phyloP scores from a whole-genome alignment of 2,113 vertebrate species.

The Coptodon rendalli region DNA sequence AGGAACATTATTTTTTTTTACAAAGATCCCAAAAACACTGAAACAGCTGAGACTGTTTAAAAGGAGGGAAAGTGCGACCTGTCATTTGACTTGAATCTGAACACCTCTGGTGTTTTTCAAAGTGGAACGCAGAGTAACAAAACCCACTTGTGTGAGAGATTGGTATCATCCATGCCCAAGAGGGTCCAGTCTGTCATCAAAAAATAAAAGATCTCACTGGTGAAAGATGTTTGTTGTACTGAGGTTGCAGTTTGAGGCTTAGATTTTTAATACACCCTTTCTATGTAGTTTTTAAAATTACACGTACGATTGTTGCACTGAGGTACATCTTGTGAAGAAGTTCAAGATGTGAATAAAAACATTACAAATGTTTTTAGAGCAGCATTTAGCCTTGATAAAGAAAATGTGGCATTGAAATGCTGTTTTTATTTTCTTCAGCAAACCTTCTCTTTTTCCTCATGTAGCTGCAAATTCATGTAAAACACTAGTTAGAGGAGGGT shows the following conservation, averaged over 20 bases:
- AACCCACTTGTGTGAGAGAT: background rate
- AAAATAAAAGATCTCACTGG: background rate
- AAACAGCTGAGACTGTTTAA: background rate
- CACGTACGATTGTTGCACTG: background rate
- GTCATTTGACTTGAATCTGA: background rate
- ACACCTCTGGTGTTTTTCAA: background rate
- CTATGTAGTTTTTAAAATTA: background rate
- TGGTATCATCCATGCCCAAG: background rate
- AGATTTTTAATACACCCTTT: background rate
- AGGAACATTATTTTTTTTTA: background rate
- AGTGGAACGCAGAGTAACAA: background rate
- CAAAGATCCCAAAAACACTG: background rate
- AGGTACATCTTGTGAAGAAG: background rate
- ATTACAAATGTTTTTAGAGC: background rate
- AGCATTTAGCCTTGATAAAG: background rate
- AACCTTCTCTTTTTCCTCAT: background rate
- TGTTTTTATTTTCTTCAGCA: background rate
- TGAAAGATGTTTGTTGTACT: background rate
- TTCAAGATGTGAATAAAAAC: background rate
- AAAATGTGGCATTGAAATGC: background rate
- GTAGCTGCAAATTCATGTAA: background rate
- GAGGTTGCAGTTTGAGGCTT: background rate
- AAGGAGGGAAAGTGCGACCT: background rate
- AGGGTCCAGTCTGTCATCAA: background rate
- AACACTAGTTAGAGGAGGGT: background rate